Conservation (phyloP, 1,140 invertebrate species). For the Bemisia tabaci region DNA sequence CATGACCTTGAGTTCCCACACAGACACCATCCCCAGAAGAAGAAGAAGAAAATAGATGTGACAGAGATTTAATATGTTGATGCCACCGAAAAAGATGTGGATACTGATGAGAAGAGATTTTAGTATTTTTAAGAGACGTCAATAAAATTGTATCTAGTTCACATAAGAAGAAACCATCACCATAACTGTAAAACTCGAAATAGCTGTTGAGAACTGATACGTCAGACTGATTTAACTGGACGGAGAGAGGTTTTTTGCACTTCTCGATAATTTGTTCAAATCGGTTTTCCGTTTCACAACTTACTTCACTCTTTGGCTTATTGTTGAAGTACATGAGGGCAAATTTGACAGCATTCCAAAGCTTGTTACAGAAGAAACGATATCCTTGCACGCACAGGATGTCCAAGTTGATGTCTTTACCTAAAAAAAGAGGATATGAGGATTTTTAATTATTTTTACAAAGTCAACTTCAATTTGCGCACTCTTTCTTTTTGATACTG, state of each 20-base stretch:
- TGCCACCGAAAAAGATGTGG: slow-evolving; percentile 34
- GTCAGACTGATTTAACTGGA: not conserved
- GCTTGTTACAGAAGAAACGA: slow-evolving; percentile 97
- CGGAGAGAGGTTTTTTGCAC: not conserved
- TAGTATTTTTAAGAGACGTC: slow-evolving; percentile 19
- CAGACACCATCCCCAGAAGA: not conserved
- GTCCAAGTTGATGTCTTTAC: slow-evolving; percentile 90
- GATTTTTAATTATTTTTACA: too few relatives aligned
- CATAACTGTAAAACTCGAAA: slow-evolving; percentile 34
- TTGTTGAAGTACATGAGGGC: slow-evolving; percentile 39
- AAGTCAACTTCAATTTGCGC: too few relatives aligned
- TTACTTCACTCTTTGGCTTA: slow-evolving; percentile 6
- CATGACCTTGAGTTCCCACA: slow-evolving; percentile 5
- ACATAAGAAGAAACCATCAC: slow-evolving; percentile 34
- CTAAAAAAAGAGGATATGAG: too few relatives aligned
- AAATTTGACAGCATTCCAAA: slow-evolving; percentile 98
- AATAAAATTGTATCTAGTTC: slow-evolving; percentile 31
- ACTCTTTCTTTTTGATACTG: too few relatives aligned
- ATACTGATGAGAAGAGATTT: slow-evolving; percentile 5
- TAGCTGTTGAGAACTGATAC: slow-evolving; percentile 30
- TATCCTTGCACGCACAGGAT: slow-evolving; percentile 95
- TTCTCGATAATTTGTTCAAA: not conserved
- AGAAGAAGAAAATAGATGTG: not conserved
- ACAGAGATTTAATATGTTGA: slow-evolving; percentile 25
- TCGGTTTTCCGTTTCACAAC: not conserved